A percentile compares a stretch with the other conserved stretches of the same genome.
Evolutionary conservation across 1,140 invertebrate genomes (phyloP).

Genomic region (Bilobella aurantiaca): DNA sequence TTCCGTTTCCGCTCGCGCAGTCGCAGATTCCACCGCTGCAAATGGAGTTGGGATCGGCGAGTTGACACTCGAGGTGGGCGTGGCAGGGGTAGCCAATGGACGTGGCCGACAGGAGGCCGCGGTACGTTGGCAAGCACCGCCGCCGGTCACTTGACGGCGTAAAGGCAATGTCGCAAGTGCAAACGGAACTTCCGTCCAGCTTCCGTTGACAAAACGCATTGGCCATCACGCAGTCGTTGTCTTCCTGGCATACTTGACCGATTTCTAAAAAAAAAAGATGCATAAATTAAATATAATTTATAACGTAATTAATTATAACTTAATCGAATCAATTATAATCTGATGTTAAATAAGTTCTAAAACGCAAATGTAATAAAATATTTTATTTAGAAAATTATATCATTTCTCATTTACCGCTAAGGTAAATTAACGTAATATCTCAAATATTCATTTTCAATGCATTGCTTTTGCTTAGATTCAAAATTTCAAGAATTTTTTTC

Average conservation of each 20-base stretch:
- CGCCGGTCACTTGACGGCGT: slow-evolving; percentile 28
- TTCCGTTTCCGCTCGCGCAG: slow-evolving; percentile 48
- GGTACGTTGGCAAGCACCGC: slow-evolving; percentile 46
- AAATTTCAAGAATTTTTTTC: too few species aligned
- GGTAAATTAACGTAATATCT: too few species aligned
- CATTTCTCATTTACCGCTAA: too few species aligned
- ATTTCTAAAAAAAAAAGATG: slow-evolving; percentile 23
- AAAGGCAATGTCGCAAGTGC: slow-evolving; percentile 36
- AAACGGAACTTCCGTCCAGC: slow-evolving; percentile 30
- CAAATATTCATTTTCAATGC: too few species aligned
- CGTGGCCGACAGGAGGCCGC: slow-evolving; percentile 51
- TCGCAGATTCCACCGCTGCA: slow-evolving; percentile 66
- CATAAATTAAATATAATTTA: background rate
- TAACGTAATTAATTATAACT: background rate
- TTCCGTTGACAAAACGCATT: slow-evolving; percentile 33
- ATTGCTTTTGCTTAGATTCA: too few species aligned
- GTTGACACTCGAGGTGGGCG: slow-evolving; percentile 60
- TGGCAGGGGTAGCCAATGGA: slow-evolving; percentile 64
- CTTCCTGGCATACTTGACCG: slow-evolving; percentile 31
- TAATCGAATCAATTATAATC: background rate
- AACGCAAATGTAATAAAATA: too few species aligned
- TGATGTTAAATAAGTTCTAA: too few species aligned
- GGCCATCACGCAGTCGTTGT: slow-evolving; percentile 28
- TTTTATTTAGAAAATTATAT: too few species aligned
- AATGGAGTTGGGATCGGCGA: slow-evolving; percentile 61